Base-by-base conservation (phyloP, 2,888 invertebrate species). In the Oligia latruncula region DNA sequence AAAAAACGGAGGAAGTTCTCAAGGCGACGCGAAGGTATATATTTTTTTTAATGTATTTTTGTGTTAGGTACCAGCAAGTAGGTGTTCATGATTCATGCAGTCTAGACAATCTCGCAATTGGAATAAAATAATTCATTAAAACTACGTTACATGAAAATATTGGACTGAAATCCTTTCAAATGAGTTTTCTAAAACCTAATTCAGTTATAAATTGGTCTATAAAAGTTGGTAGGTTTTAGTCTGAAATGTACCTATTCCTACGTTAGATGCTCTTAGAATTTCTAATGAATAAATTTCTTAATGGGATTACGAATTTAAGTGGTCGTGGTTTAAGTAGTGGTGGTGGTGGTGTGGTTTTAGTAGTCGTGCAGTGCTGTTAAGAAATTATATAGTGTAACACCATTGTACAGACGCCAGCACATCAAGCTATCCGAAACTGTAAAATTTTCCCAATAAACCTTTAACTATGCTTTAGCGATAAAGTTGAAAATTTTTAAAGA, bases 191-290 rank as follows among this genome's bases (percentile, higher is more conserved):
- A 9, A 55, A 43, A 43, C 52, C 43, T 20, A 46, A 20, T 8
- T 20, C 23, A n/a, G 68, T 58, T 67, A 79, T 67, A 83, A 84
- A 84, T 82, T 78, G 68, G 65, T 52, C 62, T n/a, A 65, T 75
- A 85, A 81, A 84, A 72, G 40, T 75, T 1, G 29, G 58, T 35
- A 3, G n/a, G 35, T 43, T 62, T 40, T 35, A 35, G 35, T 81
- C 29, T 66, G 15, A 58, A 49, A 64, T n/a, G 49, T 49, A 49
- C 49, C 46, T 46, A 46, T 46, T 49, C 49, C 29, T 29, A 40
- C 13, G 55, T 64, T 35, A n/a, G 52, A 9, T 70, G 58, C 35
- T 40, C 4, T 4, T 43, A 29, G 60, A 79, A 71, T 79, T 40
- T 79, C 2, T 52, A 52, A 70, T 60, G n/a, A 62, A n/a, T 46